Evolutionary conservation across 2,113 vertebrate genomes (phyloP), one percentile per base, ranked within the genome.

Genomic region (Leptobrachium leishanense): DNA sequence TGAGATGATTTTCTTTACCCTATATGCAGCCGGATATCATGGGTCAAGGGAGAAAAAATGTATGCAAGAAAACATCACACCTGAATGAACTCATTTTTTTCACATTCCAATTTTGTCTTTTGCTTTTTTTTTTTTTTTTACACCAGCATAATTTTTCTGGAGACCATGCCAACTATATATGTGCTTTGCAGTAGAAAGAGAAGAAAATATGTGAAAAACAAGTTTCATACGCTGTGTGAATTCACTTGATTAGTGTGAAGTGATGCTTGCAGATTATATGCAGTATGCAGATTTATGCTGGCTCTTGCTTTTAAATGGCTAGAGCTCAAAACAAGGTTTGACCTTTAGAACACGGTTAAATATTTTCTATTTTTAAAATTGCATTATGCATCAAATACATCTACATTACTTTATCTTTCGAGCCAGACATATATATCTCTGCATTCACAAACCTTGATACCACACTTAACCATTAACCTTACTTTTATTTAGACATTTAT

Each of bases 41-140:
- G 90, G 92, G 93, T 94, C 92, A 94, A 89, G 88, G 87, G 88
- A 93, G 92, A 88, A 93, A 93, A 92, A 90, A 92, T 87, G 84
- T 92, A 93, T 92, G 93, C 92, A 93, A 92, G 91, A 74, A 93
- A 92, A 88, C 88, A 92, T 91, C 91, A 94, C 93, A 94, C 89
- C 90, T 91, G 89, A 92, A 86, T 90, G 90, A 91, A 90, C 90
- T 87, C 86, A 69, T 87, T 88, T 90, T 91, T 91, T 81, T 92
- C 86, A 92, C 89, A 93, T 94, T 92, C 92, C 91, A 90, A 89
- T 93, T 93, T 92, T 92, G 92, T 92, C 92, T 91, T 94, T 94
- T 92, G 86, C 90, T 91, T 92, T 90, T 31, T 92, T 93, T 91
- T 92, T 90, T 31, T 92, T 93, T 93, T 92, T 86, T 89, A 90